Evolutionary conservation across 2,888 invertebrate genomes (phyloP).

Genomic region (Congeria kusceri): DNA sequence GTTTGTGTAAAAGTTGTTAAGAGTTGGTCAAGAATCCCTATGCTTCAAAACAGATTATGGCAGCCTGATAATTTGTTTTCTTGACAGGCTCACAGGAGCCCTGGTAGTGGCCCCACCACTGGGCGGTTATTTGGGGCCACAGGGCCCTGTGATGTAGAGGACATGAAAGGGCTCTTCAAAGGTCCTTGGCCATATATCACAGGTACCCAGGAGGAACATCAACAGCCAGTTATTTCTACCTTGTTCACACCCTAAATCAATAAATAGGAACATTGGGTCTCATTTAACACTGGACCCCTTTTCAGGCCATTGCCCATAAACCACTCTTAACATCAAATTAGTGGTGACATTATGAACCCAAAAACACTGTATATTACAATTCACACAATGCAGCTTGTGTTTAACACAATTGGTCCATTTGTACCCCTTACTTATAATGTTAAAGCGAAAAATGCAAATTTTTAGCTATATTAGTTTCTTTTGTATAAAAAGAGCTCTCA

Average conservation of each 20-base stretch:
- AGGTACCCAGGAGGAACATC: background rate
- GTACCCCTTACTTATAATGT: conserved; percentile 33
- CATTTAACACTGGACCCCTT: conserved; percentile 32
- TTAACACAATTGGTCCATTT: conserved; percentile 30
- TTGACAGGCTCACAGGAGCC: too few species aligned
- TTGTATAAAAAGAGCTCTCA: conserved; percentile 7
- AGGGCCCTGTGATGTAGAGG: too few species aligned
- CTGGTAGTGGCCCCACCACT: too few species aligned
- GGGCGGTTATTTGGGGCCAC: too few species aligned
- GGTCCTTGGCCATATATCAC: too few species aligned
- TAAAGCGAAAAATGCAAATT: conserved; percentile 22
- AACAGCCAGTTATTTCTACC: conserved; percentile 1
- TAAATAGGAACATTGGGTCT: conserved; percentile 20
- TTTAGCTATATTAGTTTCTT: conserved; percentile 28
- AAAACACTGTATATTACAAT: conserved; percentile 18
- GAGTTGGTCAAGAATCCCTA: too few species aligned
- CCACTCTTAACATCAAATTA: conserved; percentile 45
- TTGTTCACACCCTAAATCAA: conserved; percentile 56
- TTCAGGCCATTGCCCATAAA: conserved; percentile 44
- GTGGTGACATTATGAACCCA: conserved; percentile 51
- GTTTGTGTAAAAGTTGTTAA: too few species aligned
- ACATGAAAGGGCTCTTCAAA: too few species aligned
- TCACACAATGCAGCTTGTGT: conserved; percentile 29
- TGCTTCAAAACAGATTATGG: too few species aligned
- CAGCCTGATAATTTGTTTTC: too few species aligned